Conservation (phyloP, 2,888 invertebrate species). For the Brachyopa scutellaris region DNA sequence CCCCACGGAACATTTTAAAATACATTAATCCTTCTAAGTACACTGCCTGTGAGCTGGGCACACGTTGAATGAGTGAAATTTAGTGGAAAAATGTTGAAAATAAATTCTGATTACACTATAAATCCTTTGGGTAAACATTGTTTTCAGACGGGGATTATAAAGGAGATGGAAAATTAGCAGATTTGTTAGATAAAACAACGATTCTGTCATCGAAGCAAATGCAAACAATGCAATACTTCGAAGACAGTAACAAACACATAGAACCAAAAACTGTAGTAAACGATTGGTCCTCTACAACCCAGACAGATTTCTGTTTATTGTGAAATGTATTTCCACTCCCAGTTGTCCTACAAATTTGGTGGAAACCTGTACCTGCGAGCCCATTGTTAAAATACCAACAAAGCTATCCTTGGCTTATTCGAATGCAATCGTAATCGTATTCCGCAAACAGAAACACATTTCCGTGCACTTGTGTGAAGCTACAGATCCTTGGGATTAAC, state of each 20-base stretch:
- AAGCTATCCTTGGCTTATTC: neutral
- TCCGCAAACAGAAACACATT: neutral
- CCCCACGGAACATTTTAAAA: neutral
- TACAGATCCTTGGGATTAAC: neutral
- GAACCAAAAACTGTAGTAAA: neutral
- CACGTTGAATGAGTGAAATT: neutral
- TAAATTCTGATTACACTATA: conserved; percentile 1
- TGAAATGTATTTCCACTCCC: too few relatives aligned
- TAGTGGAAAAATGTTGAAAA: neutral
- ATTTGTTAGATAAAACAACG: neutral
- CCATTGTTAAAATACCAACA: too few relatives aligned
- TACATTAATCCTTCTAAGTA: conserved; percentile 16
- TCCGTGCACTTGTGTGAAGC: neutral
- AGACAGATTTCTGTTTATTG: neutral
- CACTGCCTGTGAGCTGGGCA: neutral
- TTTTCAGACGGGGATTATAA: neutral
- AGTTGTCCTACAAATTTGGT: too few relatives aligned
- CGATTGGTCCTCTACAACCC: neutral
- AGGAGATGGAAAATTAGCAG: neutral
- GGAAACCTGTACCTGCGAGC: neutral
- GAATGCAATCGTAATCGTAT: neutral
- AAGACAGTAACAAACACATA: neutral
- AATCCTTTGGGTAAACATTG: neutral
- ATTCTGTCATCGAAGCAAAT: neutral
- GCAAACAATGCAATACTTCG: neutral